Base-by-base conservation (phyloP, 2,113 vertebrate genomes). In the Callipepla squamata region DNA sequence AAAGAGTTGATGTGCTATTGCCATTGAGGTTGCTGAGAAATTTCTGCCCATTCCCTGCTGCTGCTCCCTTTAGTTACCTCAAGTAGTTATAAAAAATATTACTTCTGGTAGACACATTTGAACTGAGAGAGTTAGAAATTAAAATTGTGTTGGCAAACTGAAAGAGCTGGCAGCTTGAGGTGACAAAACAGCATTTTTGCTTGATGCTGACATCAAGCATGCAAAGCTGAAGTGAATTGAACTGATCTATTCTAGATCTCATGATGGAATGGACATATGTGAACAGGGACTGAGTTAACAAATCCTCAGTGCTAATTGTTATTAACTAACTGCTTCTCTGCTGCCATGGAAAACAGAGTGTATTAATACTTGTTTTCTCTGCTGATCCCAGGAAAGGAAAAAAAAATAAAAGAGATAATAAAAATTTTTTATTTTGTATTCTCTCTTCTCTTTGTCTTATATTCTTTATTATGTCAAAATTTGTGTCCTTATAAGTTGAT, bases 91-190 rank as follows among this genome's bases (percentile, higher is more conserved):
- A 36, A 22, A 9, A 22, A 32, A 32, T n/a, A 32, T 9, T 57
- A 0, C 6, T n/a, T 67, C 28, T 5, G 3, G 6, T 36, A 44
- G 13, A 14, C 4, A 9, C 11, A 30, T 5, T 1, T 34, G 18
- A 76, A 30, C 28, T 3, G 2, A 4, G 34, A 72, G 19, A 76
- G 12, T 11, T 38, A n/a, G n/a, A n/a, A 82, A 57, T 85, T 57
- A 22, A 19, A 40, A 40, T 22, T 34, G 9, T 77, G 3, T 13
- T 61, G 59, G 12, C 25, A 1, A 2, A 50, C 40, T 2, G 14
- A 6, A 32, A 18, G 23, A 18, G 14, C 47, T 84, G 42, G 7
- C 32, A 38, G 38, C 1, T 12, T 44, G 18, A 1, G 3, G 9
- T 44, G n/a, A 32, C 44, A 47, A 61, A 75, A 16, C 3, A 20